phyloP scores from a whole-genome alignment of 2,113 vertebrate species.

The Hemibates koningsi region DNA sequence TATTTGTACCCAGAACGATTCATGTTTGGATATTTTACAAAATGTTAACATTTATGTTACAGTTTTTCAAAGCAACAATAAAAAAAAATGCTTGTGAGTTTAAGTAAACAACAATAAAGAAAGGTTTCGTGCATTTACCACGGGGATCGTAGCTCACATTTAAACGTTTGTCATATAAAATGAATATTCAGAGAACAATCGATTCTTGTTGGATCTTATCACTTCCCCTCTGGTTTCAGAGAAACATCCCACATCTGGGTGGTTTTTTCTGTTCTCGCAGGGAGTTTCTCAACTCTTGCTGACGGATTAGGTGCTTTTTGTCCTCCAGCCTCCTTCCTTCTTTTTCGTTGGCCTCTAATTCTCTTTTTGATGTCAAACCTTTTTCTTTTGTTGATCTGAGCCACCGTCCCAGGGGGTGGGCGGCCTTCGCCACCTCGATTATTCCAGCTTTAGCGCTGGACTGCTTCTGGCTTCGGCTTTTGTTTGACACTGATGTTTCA shows the following conservation, averaged over 20 bases:
- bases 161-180: neutral
- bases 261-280: neutral
- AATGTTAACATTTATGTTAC: neutral
- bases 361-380: neutral
- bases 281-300: neutral
- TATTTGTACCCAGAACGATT: neutral
- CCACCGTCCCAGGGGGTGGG: neutral
- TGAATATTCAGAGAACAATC: neutral
- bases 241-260: neutral
- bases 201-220: neutral
- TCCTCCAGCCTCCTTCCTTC: neutral
- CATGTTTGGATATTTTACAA: neutral
- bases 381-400: neutral
- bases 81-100: neutral
- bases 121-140: neutral
- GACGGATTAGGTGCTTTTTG: neutral
- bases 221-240: neutral
- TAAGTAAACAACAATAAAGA: neutral
- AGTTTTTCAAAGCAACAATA: neutral
- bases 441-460: neutral
- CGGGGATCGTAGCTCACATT: neutral
- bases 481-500: neutral
- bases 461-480: neutral
- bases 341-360: neutral
- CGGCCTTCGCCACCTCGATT: neutral